These are phyloP conservation scores for Eupeodes latifasciatus DNA, from an alignment of 2,888 invertebrate genomes.

Conservation along the genomic window DNA sequence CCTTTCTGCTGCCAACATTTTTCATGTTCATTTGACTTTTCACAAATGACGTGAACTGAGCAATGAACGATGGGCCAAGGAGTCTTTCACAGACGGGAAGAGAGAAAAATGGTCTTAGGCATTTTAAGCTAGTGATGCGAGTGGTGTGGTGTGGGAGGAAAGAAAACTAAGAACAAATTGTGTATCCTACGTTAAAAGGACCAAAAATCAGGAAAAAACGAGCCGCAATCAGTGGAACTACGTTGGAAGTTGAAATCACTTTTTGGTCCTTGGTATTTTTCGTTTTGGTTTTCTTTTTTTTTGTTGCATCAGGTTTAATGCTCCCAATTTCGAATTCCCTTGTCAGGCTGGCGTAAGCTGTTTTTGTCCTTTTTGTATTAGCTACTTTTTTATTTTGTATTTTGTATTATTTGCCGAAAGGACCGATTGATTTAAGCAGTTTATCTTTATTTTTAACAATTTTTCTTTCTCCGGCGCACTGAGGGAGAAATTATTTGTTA, in stretches of 20 bases:
- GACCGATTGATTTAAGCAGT: constrained; percentile 32
- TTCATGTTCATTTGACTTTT: constrained; percentile 65
- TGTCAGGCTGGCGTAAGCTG: constrained; percentile 57
- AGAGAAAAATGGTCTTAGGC: constrained; percentile 1
- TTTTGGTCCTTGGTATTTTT: constrained; percentile 3
- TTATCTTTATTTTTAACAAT: neutral
- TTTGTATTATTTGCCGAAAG: constrained; percentile 6
- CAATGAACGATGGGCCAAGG: constrained; percentile 41
- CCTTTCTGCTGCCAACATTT: constrained; percentile 49
- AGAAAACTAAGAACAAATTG: constrained; percentile 3
- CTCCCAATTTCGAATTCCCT: constrained; percentile 58
- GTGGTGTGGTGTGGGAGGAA: neutral
- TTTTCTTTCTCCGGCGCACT: neutral
- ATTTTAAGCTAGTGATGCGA: neutral
- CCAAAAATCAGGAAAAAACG: constrained; percentile 54
- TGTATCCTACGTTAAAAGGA: constrained; percentile 31
- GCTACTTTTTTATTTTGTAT: constrained; percentile 8
- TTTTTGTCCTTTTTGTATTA: constrained; percentile 31
- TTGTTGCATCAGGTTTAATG: constrained; percentile 42
- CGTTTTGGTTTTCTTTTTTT: constrained; percentile 43
- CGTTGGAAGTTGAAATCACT: constrained; percentile 51
- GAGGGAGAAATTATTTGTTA: constrained; percentile 13
- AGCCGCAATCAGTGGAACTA: constrained; percentile 67
- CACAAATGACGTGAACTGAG: constrained; percentile 44
- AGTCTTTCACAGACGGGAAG: neutral